Evolutionary conservation across 1,140 invertebrate genomes (phyloP).

Genomic region (Antheraea pernyi): DNA sequence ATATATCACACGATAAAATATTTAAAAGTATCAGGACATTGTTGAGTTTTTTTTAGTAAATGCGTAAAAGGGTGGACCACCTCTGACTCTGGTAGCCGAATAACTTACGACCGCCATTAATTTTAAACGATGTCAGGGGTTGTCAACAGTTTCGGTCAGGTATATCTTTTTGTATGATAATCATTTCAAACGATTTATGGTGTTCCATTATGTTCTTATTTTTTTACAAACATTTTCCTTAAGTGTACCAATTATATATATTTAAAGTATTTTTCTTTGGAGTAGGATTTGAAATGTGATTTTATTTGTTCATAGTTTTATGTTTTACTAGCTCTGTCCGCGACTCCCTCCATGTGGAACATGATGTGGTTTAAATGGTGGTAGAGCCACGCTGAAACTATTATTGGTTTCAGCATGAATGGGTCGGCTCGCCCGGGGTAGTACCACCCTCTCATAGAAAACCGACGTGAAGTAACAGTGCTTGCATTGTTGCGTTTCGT

Average conservation of each 20-base stretch:
- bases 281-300: too few relatives aligned
- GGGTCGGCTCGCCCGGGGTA: too few relatives aligned
- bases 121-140: slow-evolving; percentile 59
- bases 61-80: slow-evolving; percentile 56
- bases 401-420: too few relatives aligned
- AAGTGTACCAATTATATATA: background rate
- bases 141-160: slow-evolving; percentile 62
- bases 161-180: slow-evolving; percentile 42
- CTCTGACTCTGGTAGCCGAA: slow-evolving; percentile 62
- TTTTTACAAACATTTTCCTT: slow-evolving; percentile 9
- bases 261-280: too few relatives aligned
- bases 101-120: slow-evolving; percentile 65
- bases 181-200: slow-evolving; percentile 61
- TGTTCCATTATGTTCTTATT: slow-evolving; percentile 38
- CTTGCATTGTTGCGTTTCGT: too few relatives aligned
- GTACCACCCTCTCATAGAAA: too few relatives aligned
- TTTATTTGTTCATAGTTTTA: too few relatives aligned
- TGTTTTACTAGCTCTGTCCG: too few relatives aligned
- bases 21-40: background rate
- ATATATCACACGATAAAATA: slow-evolving; percentile 56
- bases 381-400: too few relatives aligned
- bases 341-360: too few relatives aligned
- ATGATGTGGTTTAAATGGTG: too few relatives aligned
- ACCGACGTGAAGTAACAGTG: too few relatives aligned
- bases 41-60: slow-evolving; percentile 15